Conservation (phyloP, 2,888 invertebrate genomes). For the Timema podura region DNA sequence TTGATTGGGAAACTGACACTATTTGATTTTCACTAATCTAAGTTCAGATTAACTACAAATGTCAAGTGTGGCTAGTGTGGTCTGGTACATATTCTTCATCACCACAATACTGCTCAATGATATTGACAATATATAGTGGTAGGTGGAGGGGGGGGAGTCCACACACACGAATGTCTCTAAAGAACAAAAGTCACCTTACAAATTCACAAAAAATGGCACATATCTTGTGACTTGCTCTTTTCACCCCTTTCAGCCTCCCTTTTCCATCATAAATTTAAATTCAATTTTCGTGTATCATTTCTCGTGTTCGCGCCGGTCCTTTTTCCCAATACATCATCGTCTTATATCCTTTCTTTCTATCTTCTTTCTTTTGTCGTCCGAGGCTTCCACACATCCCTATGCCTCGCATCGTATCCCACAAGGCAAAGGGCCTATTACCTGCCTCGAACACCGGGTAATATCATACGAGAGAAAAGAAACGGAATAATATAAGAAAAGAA, state of each 20-base stretch:
- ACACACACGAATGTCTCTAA: too few relatives aligned
- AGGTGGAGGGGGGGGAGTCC: too few relatives aligned
- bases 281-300: slow-evolving; percentile 31
- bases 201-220: too few relatives aligned
- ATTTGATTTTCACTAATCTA: too few relatives aligned
- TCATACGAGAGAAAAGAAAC: slow-evolving; percentile 12
- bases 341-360: slow-evolving; percentile 4
- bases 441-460: slow-evolving; percentile 8
- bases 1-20: too few relatives aligned
- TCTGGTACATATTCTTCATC: too few relatives aligned
- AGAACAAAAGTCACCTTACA: too few relatives aligned
- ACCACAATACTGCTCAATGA: too few relatives aligned
- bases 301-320: slow-evolving; percentile 18
- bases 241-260: neutral
- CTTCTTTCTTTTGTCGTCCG: neutral
- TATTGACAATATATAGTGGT: too few relatives aligned
- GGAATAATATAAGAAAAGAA: slow-evolving; percentile 1
- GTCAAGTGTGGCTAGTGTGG: too few relatives aligned
- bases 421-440: slow-evolving; percentile 18
- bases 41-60: too few relatives aligned
- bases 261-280: slow-evolving; percentile 30
- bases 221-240: neutral
- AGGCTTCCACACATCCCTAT: too few relatives aligned
- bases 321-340: slow-evolving; percentile 31
- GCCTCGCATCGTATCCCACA: slow-evolving; percentile 21